Percentiles rank a stretch among this genome's conserved stretches.
These are phyloP conservation scores for Dascillus cervinus DNA, from an alignment of 2,888 invertebrate species.

Conservation along the genomic window DNA sequence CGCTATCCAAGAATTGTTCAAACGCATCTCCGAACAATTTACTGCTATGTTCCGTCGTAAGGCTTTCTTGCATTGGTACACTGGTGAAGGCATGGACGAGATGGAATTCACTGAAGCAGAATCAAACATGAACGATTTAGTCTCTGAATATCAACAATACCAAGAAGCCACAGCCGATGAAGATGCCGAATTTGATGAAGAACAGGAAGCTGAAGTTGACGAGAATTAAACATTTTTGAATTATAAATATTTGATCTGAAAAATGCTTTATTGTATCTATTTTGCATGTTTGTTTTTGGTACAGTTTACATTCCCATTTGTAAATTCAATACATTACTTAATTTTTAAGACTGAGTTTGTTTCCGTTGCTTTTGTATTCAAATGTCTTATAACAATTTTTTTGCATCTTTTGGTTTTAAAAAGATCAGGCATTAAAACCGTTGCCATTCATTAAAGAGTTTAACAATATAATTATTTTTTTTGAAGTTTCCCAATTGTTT, in stretches of 20 bases:
- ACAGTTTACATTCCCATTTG: slow-evolving; percentile 32
- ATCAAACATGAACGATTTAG: slow-evolving; percentile 92
- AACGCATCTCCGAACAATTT: slow-evolving; percentile 85
- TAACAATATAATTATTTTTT: neutral
- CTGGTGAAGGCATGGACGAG: slow-evolving; percentile 94
- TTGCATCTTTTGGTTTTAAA: slow-evolving; percentile 31
- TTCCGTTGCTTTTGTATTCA: slow-evolving; percentile 24
- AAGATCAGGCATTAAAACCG: slow-evolving; percentile 34
- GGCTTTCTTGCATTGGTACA: slow-evolving; percentile 98
- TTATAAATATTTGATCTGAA: slow-evolving; percentile 19
- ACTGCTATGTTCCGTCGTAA: slow-evolving; percentile 95
- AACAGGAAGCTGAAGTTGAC: slow-evolving; percentile 64
- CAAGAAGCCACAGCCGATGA: slow-evolving; percentile 83
- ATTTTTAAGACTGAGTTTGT: slow-evolving; percentile 38
- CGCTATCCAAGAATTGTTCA: slow-evolving; percentile 89
- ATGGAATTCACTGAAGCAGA: slow-evolving; percentile 94
- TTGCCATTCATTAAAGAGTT: slow-evolving; percentile 25
- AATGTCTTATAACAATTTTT: slow-evolving; percentile 24
- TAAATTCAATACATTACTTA: slow-evolving; percentile 31
- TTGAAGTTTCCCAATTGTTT: neutral
- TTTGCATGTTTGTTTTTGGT: slow-evolving; percentile 30
- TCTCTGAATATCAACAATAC: slow-evolving; percentile 93
- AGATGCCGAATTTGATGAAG: slow-evolving; percentile 75
- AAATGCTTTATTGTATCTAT: slow-evolving; percentile 22
- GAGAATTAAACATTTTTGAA: slow-evolving; percentile 47